Evolutionary conservation across 2,797 vertebrate species (phyloP).

Genomic region (Parotocinclus haroldoi): DNA sequence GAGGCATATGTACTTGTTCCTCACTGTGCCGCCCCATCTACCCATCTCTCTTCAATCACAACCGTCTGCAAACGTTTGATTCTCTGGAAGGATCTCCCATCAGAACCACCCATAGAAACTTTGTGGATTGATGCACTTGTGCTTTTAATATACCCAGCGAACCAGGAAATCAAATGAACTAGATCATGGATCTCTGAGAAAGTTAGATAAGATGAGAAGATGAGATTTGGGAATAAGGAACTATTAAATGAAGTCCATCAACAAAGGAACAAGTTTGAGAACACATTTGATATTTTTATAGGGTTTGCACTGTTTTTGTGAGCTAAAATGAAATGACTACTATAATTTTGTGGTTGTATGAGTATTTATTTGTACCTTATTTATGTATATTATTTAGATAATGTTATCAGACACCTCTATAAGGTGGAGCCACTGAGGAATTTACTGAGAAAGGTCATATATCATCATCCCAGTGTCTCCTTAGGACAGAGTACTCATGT

Average conservation of each 20-base stretch:
- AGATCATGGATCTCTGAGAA: conserved; percentile 11
- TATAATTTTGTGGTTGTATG: conserved; percentile 68
- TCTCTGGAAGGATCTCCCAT: conserved; percentile 12
- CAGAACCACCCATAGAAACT: conserved; percentile 13
- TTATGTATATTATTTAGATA: conserved; percentile 68
- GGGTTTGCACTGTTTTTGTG: conserved; percentile 61
- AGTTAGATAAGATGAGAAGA: background rate
- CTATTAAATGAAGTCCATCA: background rate
- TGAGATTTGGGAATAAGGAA: conserved; percentile 26
- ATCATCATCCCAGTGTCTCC: no score
- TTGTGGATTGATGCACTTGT: background rate
- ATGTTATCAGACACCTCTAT: conserved; percentile 41
- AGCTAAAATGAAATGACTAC: conserved; percentile 63
- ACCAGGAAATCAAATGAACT: conserved; percentile 1
- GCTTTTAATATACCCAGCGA: background rate
- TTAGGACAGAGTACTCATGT: no score
- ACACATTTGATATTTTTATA: conserved; percentile 64
- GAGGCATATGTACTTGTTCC: conserved; percentile 26
- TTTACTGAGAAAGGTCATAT: no score
- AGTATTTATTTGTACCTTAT: conserved; percentile 68
- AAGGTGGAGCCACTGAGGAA: conserved; percentile 7
- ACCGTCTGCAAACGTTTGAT: conserved; percentile 15
- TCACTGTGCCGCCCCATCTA: conserved; percentile 14
- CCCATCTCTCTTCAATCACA: conserved; percentile 30
- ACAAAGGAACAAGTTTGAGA: background rate